These are phyloP conservation scores for Diabrotica virgifera DNA, from an alignment of 1,140 invertebrate genomes.

Conservation along the genomic window DNA sequence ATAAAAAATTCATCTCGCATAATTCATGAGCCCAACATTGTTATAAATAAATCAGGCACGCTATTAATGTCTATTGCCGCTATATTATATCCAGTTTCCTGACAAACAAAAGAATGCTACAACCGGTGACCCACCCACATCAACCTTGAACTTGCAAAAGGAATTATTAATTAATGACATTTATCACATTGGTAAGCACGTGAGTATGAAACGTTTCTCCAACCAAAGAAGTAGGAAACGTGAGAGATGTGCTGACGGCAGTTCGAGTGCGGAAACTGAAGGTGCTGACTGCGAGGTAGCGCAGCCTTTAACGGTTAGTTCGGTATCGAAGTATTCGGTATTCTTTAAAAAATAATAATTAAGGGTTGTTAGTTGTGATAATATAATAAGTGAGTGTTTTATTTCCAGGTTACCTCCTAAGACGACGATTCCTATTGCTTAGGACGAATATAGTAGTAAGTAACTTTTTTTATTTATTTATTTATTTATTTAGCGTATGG, in stretches of 20 bases:
- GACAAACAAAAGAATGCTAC: neutral
- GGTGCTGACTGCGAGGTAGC: no score
- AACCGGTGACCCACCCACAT: conserved; percentile 6
- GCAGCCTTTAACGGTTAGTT: no score
- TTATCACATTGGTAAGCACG: conserved; percentile 20
- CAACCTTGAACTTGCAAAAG: conserved; percentile 22
- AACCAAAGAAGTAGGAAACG: conserved; percentile 11
- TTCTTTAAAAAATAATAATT: no score
- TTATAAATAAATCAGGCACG: neutral
- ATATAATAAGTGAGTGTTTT: no score
- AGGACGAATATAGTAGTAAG: no score
- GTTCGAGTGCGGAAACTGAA: neutral
- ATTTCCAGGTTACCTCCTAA: no score
- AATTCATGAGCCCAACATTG: neutral
- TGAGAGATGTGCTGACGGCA: neutral
- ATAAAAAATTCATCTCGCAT: no score
- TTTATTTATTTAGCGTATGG: no score
- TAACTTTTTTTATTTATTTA: no score
- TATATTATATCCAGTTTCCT: neutral
- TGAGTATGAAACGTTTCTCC: conserved; percentile 14
- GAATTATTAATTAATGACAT: conserved; percentile 18
- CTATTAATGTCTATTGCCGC: neutral
- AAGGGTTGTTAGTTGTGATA: no score
- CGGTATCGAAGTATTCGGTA: no score
- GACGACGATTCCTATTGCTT: no score